Evolutionary conservation across 2,888 invertebrate genomes (phyloP).

Genomic region (Dendrolimus pini): DNA sequence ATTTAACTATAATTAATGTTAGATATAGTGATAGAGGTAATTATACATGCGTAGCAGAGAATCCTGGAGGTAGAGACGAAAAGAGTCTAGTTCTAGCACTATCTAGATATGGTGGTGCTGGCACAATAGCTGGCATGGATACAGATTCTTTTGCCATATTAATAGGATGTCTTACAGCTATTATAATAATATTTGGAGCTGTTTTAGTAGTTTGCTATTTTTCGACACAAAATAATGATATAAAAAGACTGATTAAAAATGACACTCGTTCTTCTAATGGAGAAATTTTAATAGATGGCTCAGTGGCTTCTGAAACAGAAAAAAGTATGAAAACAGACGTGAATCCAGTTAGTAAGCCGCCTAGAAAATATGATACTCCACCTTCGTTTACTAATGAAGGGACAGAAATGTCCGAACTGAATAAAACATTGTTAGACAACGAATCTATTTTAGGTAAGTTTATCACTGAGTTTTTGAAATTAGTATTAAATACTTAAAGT

Average conservation of each 20-base stretch:
- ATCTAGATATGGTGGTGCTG: slow-evolving; percentile 62
- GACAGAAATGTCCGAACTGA: slow-evolving; percentile 88
- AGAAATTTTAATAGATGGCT: slow-evolving; percentile 82
- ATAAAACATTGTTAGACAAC: slow-evolving; percentile 84
- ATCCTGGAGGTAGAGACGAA: slow-evolving; percentile 87
- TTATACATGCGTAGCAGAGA: slow-evolving; percentile 88
- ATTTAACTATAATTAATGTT: slow-evolving; percentile 81
- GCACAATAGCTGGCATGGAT: slow-evolving; percentile 61
- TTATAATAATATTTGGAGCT: slow-evolving; percentile 68
- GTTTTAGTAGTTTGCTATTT: slow-evolving; percentile 72
- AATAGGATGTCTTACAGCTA: slow-evolving; percentile 59
- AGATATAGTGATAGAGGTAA: slow-evolving; percentile 81
- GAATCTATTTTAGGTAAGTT: slow-evolving; percentile 84
- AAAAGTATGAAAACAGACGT: slow-evolving; percentile 87
- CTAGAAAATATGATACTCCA: slow-evolving; percentile 82
- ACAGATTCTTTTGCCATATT: slow-evolving; percentile 73
- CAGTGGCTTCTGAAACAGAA: slow-evolving; percentile 85
- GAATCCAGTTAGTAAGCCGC: slow-evolving; percentile 89
- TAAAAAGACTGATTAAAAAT: slow-evolving; percentile 78
- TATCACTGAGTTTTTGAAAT: too few relatives aligned
- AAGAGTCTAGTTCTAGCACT: slow-evolving; percentile 81
- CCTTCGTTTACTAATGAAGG: slow-evolving; percentile 79
- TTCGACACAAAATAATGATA: slow-evolving; percentile 65
- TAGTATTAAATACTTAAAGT: too few relatives aligned
- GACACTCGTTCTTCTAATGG: slow-evolving; percentile 79